Evolutionary conservation across 1,140 invertebrate genomes (phyloP).

Genomic region (Heliconius congener): DNA sequence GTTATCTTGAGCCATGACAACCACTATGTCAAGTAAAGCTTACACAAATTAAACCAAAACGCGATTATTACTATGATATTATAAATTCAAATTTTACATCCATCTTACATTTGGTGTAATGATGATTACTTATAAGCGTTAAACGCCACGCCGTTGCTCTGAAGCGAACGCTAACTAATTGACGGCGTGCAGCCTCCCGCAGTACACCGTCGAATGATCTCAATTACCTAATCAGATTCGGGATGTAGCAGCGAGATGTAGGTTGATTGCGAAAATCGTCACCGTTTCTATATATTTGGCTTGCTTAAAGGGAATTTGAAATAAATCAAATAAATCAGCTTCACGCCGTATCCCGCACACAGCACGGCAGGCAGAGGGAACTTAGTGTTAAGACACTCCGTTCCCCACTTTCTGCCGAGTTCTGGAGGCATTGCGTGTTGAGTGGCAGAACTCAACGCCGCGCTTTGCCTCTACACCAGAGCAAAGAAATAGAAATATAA

Average conservation of each 20-base stretch:
- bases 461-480: too few relatives aligned
- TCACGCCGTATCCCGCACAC: too few relatives aligned
- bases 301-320: not conserved
- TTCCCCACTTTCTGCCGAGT: too few relatives aligned
- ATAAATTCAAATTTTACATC: slow-evolving; percentile 4
- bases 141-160: not conserved
- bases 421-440: too few relatives aligned
- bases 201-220: slow-evolving; percentile 46
- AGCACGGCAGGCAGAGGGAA: too few relatives aligned
- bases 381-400: too few relatives aligned
- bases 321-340: not conserved
- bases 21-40: not conserved
- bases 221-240: slow-evolving; percentile 52
- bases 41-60: not conserved
- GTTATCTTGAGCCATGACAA: too few relatives aligned
- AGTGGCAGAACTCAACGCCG: too few relatives aligned
- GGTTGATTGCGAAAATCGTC: slow-evolving; percentile 34
- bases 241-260: slow-evolving; percentile 29
- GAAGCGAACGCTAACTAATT: slow-evolving; percentile 38
- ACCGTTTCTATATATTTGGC: not conserved
- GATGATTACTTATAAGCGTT: slow-evolving; percentile 1
- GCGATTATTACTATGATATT: not conserved
- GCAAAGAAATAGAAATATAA: too few relatives aligned
- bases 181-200: slow-evolving; percentile 34
- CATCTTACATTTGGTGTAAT: slow-evolving; percentile 16